Evolutionary conservation across 64 coral and sea anemone species (phyloP).

Genomic region (Pocillopora verrucosa): DNA sequence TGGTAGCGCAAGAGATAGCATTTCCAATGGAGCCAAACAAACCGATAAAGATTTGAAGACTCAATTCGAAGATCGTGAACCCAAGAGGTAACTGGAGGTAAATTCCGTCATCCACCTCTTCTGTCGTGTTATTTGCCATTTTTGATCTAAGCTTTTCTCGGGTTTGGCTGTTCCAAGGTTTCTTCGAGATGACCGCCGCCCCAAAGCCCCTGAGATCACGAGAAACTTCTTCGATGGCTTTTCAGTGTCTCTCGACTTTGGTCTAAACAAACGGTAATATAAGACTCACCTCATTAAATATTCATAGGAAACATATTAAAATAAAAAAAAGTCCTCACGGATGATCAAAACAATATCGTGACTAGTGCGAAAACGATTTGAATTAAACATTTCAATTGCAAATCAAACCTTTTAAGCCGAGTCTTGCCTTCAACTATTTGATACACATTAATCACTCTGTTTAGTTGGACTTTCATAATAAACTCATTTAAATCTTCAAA

Average conservation of each 20-base stretch:
- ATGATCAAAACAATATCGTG: neutral
- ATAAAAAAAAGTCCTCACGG: neutral
- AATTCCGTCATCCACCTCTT: too few species aligned
- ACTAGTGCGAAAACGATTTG: neutral
- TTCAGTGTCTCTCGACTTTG: too few species aligned
- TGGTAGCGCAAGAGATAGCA: neutral
- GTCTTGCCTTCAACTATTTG: neutral
- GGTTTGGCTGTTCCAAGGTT: neutral
- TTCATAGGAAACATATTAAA: neutral
- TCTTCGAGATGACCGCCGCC: too few species aligned
- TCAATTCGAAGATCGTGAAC: slow-evolving; percentile 17
- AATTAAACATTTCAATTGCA: neutral
- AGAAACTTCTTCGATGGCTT: too few species aligned
- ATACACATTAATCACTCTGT: neutral
- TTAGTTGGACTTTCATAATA: neutral
- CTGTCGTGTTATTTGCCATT: neutral
- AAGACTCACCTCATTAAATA: neutral
- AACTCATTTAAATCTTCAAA: too few species aligned
- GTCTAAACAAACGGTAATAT: neutral
- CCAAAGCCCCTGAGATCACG: too few species aligned
- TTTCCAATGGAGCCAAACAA: slow-evolving; percentile 40
- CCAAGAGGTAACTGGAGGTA: neutral
- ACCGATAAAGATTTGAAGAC: slow-evolving; percentile 1
- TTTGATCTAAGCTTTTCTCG: neutral
- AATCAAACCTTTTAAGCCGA: neutral